Base-by-base conservation (phyloP, 2,888 invertebrate species). In the Candidula unifasciata region DNA sequence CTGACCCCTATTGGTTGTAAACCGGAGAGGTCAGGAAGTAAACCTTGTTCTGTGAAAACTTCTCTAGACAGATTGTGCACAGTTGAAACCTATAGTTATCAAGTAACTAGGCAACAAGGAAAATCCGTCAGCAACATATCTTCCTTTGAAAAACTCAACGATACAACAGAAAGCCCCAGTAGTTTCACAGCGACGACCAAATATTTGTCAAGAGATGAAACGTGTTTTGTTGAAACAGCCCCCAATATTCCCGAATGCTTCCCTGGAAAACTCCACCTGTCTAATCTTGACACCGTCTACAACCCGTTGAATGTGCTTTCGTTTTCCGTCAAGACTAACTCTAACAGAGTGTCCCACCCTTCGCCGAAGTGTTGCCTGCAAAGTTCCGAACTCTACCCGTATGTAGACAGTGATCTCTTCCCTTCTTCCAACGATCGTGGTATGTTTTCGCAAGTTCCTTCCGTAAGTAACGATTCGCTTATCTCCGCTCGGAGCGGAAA, bases 1-100 rank as follows among this genome's bases (percentile, higher is more conserved):
- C 21, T 80, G 35, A 37, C 68, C 30, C 80, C 80, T 2, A 80
- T 80, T 30, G 80, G 80, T 6, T 80, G 52, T 24, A 80, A 80
- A 35, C 80, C 69, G 21, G 37, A n/a, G 0, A 30, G 27, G 13
- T 24, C 37, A 18, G 78, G 64, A n/a, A 64, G 35, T 37, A 37
- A 2, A 24, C n/a, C 64, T 5, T 37, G 21, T 10, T 24, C 52
- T 33, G 24, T 33, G 24, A 80, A 52, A 80, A 68, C 8, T 35
- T 0, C 24, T 16, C 5, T 5, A 18, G 81, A 81, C 3, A 81
- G 73, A 64, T 37, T 57, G 13, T 33, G 73, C 16, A 57, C 81
- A 13, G 54, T 27, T 81, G 71, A 73, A 6, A 30, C 27, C n/a
- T 27, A 13, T n/a, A 60, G 5, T n/a, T 13, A 44, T 44, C 44